Evolutionary conservation across 1,140 invertebrate genomes (phyloP).

Genomic region (Drosophila pectinifera): DNA sequence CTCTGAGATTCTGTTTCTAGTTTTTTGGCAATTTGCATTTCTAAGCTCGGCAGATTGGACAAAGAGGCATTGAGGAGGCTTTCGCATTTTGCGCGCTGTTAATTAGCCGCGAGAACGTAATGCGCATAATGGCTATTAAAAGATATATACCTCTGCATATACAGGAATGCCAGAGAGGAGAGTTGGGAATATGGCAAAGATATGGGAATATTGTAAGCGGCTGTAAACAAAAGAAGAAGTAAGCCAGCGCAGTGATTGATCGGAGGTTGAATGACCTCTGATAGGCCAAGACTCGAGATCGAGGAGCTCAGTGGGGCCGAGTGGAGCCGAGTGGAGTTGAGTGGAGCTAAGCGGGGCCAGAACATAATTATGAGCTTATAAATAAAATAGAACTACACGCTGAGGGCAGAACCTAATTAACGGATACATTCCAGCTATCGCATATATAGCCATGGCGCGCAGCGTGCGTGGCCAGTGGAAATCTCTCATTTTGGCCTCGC

Average conservation of each 20-base stretch:
- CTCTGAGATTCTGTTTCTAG: not conserved
- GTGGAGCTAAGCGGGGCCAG: conserved; percentile 1
- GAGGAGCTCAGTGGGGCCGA: no score
- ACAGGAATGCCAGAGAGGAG: conserved; percentile 31
- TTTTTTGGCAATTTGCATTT: conserved; percentile 70
- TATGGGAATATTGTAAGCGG: conserved; percentile 17
- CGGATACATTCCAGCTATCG: conserved; percentile 15
- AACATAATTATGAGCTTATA: conserved; percentile 60
- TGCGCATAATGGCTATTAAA: conserved; percentile 60
- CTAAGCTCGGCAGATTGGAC: conserved; percentile 66
- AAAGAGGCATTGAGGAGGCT: conserved; percentile 61
- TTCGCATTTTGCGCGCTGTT: conserved; percentile 55
- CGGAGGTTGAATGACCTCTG: conserved; percentile 67
- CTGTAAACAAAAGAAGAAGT: conserved; percentile 49
- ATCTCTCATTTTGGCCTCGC: conserved; percentile 33
- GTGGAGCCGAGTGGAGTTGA: no score
- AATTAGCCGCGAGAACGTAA: conserved; percentile 66
- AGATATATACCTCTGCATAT: conserved; percentile 31
- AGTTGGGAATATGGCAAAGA: conserved; percentile 9
- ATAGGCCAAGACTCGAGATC: conserved; percentile 19
- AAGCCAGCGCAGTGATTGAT: conserved; percentile 62
- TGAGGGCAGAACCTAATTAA: conserved; percentile 35
- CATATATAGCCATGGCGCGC: conserved; percentile 41
- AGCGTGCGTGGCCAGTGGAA: conserved; percentile 67
- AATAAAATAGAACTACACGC: conserved; percentile 55